Conservation (phyloP, 2,797 vertebrate genomes). For the Paramormyrops hopkinsi region DNA sequence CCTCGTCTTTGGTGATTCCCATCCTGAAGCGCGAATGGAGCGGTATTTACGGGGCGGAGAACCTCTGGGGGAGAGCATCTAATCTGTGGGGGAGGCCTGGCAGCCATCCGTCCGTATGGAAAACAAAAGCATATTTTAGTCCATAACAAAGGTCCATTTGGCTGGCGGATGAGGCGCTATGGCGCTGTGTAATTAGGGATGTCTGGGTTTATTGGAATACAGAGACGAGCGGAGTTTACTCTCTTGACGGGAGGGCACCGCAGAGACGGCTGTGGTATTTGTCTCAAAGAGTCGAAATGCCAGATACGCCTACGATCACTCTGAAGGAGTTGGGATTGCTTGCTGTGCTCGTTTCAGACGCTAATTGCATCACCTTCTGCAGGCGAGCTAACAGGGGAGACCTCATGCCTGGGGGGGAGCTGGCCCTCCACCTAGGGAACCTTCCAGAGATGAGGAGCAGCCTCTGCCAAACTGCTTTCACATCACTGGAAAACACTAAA, state of each 20-base stretch:
- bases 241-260: background rate
- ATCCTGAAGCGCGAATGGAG: background rate
- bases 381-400: background rate
- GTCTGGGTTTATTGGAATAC: slow-evolving; percentile 10
- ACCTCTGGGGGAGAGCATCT: background rate
- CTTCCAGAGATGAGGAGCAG: background rate
- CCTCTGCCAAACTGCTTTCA: background rate
- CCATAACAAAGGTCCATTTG: background rate
- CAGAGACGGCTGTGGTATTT: slow-evolving; percentile 10
- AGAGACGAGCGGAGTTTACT: background rate
- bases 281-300: slow-evolving; percentile 1
- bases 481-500: background rate
- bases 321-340: background rate
- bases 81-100: background rate
- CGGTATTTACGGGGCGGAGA: too few species aligned
- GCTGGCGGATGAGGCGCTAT: background rate
- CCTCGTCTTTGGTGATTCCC: background rate
- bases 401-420: background rate
- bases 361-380: background rate
- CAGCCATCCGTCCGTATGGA: background rate
- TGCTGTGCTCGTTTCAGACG: background rate
- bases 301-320: background rate
- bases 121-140: slow-evolving; percentile 1
- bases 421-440: background rate
- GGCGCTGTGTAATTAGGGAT: slow-evolving; percentile 3